Conservation (phyloP, 2,113 vertebrate genomes). For the Dendropsophus ebraccatus region DNA sequence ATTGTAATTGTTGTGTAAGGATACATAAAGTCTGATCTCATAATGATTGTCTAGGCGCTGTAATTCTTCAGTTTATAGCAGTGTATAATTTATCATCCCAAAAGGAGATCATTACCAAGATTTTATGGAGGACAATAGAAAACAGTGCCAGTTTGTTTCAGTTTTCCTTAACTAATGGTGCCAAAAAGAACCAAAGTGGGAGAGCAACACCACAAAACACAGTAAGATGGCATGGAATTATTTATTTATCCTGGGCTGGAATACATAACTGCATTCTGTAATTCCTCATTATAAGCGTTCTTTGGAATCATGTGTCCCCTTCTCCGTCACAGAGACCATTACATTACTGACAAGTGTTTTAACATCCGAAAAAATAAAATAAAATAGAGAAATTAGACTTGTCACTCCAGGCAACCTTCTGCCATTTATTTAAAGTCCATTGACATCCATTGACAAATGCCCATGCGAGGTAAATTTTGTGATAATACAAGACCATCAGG, state of each 20-base stretch:
- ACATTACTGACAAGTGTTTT: not conserved
- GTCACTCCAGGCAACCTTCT: too few species aligned
- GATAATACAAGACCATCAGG: too few species aligned
- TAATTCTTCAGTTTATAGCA: slow-evolving; percentile 63
- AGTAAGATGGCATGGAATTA: not conserved
- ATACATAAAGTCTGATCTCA: slow-evolving; percentile 47
- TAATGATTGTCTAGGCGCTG: slow-evolving; percentile 49
- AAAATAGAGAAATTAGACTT: not conserved
- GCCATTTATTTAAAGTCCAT: too few species aligned
- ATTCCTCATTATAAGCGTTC: not conserved
- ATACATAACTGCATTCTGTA: not conserved
- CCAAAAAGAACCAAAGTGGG: slow-evolving; percentile 56
- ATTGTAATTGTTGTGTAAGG: slow-evolving; percentile 43
- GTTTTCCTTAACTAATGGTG: slow-evolving; percentile 63
- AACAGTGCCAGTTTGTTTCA: slow-evolving; percentile 61
- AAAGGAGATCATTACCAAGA: slow-evolving; percentile 67
- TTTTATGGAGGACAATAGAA: slow-evolving; percentile 61
- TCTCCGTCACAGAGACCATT: not conserved
- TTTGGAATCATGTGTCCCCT: not conserved
- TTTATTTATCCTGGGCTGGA: not conserved
- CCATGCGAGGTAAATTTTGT: too few species aligned
- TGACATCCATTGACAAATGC: too few species aligned
- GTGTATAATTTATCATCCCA: slow-evolving; percentile 64
- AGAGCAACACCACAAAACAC: not conserved
- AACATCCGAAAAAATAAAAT: not conserved